These are phyloP conservation scores for Pseudomyrmex pallidus DNA, from an alignment of 1,140 invertebrate genomes.

Conservation along the genomic window DNA sequence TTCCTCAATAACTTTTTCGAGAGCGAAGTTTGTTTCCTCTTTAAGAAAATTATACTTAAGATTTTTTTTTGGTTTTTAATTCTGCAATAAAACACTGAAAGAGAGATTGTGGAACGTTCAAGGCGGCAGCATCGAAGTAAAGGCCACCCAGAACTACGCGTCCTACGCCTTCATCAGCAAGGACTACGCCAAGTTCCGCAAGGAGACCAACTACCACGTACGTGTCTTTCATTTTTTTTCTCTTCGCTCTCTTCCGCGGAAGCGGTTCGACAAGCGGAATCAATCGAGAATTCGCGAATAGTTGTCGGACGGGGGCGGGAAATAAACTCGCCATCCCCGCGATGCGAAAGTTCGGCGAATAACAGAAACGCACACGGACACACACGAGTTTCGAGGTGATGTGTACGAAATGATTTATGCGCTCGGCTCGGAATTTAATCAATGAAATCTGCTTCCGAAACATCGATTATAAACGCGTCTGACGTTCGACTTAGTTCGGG, in stretches of 20 bases:
- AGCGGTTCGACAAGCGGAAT: too few species aligned
- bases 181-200: conserved; percentile 86
- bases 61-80: conserved; percentile 61
- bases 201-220: conserved; percentile 83
- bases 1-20: too few species aligned
- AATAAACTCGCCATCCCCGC: conserved; percentile 18
- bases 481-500: conserved; percentile 55
- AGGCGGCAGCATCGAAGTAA: conserved; percentile 86
- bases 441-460: conserved; percentile 48
- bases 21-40: too few species aligned
- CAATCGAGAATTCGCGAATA: not conserved
- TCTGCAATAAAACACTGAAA: conserved; percentile 29
- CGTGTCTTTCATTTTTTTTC: conserved; percentile 68
- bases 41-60: too few species aligned
- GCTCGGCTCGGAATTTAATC: conserved; percentile 60
- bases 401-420: conserved; percentile 37
- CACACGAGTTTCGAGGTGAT: conserved; percentile 28
- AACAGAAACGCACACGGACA: conserved; percentile 30
- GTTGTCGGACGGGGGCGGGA: not conserved
- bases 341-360: conserved; percentile 32
- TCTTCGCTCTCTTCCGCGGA: too few species aligned
- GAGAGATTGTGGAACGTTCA: conserved; percentile 69
- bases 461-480: conserved; percentile 56
- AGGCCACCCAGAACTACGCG: conserved; percentile 85
- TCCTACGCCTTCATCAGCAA: conserved; percentile 86